phyloP scores from a whole-genome alignment of 2,113 vertebrate species.

The Pyxicephalus adspersus region DNA sequence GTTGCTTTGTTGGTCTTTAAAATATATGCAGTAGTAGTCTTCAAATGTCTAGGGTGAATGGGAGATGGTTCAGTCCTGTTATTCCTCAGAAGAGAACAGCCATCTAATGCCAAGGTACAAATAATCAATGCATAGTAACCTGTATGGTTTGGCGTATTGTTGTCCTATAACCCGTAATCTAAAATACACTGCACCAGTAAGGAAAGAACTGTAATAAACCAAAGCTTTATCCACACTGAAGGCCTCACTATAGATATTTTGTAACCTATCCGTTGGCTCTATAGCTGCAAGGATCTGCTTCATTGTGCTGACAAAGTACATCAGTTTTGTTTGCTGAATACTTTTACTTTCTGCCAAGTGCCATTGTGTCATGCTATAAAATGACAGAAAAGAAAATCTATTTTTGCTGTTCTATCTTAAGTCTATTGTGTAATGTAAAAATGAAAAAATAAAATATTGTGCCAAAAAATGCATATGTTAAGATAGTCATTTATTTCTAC shows the following conservation, averaged over 20 bases:
- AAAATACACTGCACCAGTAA: neutral
- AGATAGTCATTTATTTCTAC: too few species aligned
- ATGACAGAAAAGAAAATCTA: neutral
- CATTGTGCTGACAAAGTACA: conserved; percentile 30
- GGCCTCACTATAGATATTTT: neutral
- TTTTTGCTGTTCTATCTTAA: conserved; percentile 1
- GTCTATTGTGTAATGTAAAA: neutral
- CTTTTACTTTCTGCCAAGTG: conserved; percentile 34
- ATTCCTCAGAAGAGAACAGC: too few species aligned
- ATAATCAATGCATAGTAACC: too few species aligned
- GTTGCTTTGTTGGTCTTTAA: too few species aligned
- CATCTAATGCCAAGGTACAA: too few species aligned
- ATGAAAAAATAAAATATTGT: neutral
- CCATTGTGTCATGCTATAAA: conserved; percentile 27
- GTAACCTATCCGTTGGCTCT: neutral
- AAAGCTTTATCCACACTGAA: neutral
- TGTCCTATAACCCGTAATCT: neutral
- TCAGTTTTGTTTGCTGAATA: conserved; percentile 36
- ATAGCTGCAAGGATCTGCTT: conserved; percentile 15
- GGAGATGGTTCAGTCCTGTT: too few species aligned
- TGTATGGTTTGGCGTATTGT: neutral
- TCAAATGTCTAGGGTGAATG: too few species aligned
- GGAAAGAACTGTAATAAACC: neutral
- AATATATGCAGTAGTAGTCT: too few species aligned
- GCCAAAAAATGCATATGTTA: too few species aligned